Percentiles rank a stretch among this genome's conserved stretches.
These are phyloP conservation scores for Amazona vittata DNA, from an alignment of 2,113 vertebrate species.

Conservation along the genomic window DNA sequence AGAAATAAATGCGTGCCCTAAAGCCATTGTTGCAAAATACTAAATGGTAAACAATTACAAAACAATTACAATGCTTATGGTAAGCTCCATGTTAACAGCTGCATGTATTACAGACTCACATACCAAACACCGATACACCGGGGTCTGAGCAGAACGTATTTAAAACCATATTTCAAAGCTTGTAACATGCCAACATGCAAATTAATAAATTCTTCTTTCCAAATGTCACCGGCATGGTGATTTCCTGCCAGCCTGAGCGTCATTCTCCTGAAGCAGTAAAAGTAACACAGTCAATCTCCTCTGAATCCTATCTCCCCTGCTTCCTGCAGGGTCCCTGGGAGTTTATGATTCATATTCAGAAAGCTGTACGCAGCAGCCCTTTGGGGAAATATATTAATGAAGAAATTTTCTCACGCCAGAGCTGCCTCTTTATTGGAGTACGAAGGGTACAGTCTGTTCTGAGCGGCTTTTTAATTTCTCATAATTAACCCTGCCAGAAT, in stretches of 20 bases:
- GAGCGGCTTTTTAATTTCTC: constrained; percentile 75
- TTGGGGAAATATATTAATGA: constrained; percentile 78
- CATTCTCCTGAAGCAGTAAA: constrained; percentile 65
- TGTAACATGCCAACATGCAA: constrained; percentile 65
- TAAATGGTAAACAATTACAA: constrained; percentile 71
- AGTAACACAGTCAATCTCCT: constrained; percentile 65
- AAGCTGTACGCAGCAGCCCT: constrained; percentile 43
- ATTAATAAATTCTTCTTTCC: constrained; percentile 70
- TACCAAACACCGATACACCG: not conserved
- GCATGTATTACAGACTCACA: constrained; percentile 28
- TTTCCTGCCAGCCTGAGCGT: constrained; percentile 51
- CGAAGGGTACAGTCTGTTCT: constrained; percentile 77
- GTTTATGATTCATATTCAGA: constrained; percentile 74
- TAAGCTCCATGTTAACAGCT: constrained; percentile 65
- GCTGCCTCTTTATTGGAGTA: constrained; percentile 70
- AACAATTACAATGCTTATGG: constrained; percentile 66
- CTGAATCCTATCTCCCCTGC: constrained; percentile 61
- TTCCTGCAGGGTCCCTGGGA: constrained; percentile 52
- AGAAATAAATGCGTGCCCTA: constrained; percentile 59
- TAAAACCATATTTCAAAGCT: constrained; percentile 67
- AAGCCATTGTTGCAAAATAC: constrained; percentile 57
- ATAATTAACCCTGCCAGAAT: constrained; percentile 79
- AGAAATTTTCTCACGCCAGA: constrained; percentile 72
- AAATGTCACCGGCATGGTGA: constrained; percentile 67
- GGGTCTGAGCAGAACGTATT: constrained; percentile 11